These are phyloP conservation scores for Dendrolimus punctatus DNA, from an alignment of 1,140 invertebrate genomes.

Conservation along the genomic window DNA sequence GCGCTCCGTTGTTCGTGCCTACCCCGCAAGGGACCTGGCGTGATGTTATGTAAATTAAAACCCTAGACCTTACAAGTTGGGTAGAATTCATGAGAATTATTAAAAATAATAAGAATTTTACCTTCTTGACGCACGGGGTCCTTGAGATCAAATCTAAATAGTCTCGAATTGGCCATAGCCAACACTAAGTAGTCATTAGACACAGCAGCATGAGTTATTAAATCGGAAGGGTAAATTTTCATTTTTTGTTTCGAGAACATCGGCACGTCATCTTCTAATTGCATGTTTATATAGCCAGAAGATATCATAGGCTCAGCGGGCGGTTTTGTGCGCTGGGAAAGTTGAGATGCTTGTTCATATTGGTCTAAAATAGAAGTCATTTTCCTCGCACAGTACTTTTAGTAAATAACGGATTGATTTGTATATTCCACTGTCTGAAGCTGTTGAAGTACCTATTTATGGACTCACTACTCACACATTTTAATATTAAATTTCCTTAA, in stretches of 20 bases:
- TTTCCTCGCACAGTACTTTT: neutral
- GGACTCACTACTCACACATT: too few relatives aligned
- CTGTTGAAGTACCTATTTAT: too few relatives aligned
- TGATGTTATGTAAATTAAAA: too few relatives aligned
- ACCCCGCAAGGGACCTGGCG: too few relatives aligned
- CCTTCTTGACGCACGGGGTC: conserved; percentile 85
- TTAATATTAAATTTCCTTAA: too few relatives aligned
- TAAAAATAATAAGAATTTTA: conserved; percentile 37
- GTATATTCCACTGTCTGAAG: too few relatives aligned
- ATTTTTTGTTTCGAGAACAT: conserved; percentile 87
- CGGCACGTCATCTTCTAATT: conserved; percentile 78
- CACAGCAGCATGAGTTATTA: conserved; percentile 85
- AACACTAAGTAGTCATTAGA: conserved; percentile 88
- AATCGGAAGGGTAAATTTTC: conserved; percentile 82
- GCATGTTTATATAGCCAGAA: conserved; percentile 80
- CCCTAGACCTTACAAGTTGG: too few relatives aligned
- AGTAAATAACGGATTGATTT: too few relatives aligned
- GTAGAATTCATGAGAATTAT: too few relatives aligned
- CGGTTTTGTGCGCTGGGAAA: conserved; percentile 39
- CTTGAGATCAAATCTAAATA: conserved; percentile 88
- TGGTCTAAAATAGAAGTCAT: conserved; percentile 87
- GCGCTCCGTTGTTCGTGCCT: too few relatives aligned
- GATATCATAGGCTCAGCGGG: conserved; percentile 60
- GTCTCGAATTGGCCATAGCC: conserved; percentile 85
- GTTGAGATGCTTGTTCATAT: conserved; percentile 81